These are phyloP conservation scores for Protobothrops flavoviridis DNA, from an alignment of 2,113 vertebrate species.

Conservation along the genomic window DNA sequence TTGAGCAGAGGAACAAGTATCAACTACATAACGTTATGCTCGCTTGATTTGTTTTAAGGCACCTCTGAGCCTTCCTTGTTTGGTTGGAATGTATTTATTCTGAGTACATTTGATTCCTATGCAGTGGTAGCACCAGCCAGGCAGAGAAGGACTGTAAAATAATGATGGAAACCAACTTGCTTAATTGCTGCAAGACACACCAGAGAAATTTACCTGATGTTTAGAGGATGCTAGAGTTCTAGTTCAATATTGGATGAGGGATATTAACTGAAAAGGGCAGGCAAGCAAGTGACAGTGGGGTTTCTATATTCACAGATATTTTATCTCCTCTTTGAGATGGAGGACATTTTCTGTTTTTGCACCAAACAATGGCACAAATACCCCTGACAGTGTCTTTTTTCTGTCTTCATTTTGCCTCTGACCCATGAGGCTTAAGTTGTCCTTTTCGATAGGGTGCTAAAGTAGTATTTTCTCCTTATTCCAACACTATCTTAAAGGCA, in stretches of 20 bases:
- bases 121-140: background rate
- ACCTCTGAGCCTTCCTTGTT: background rate
- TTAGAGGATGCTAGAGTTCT: background rate
- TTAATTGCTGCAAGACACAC: background rate
- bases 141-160: background rate
- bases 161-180: background rate
- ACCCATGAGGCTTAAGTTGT: background rate
- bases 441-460: background rate
- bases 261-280: background rate
- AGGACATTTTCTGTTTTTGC: background rate
- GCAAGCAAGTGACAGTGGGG: background rate
- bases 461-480: background rate
- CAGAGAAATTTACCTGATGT: background rate
- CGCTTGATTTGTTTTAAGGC: background rate
- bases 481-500: background rate
- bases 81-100: background rate
- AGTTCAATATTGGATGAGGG: background rate
- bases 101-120: background rate
- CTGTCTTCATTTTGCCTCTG: background rate
- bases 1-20: background rate
- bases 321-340: background rate
- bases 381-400: background rate
- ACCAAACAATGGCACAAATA: background rate
- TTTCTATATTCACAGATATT: background rate
- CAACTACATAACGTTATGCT: background rate